Conservation (phyloP, 2,797 vertebrate species). For the Typhlichthys eigenmanni region DNA sequence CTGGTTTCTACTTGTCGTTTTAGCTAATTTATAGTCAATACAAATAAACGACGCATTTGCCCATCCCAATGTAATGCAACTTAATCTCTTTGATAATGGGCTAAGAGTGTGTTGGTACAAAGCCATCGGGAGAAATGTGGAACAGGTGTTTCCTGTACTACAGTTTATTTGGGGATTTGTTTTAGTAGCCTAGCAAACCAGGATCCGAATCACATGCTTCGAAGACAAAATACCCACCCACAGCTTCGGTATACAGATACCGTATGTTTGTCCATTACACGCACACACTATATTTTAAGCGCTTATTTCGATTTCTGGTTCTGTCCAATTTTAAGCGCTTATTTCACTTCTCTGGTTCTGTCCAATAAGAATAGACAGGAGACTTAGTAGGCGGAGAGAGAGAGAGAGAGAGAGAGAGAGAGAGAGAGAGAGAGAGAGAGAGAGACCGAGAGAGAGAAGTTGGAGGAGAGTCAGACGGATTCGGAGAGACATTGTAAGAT, state of each 20-base stretch:
- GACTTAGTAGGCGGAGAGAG: constrained; percentile 64
- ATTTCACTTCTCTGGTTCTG: constrained; percentile 41
- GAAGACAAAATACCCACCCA: too few relatives aligned
- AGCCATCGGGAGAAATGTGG: too few relatives aligned
- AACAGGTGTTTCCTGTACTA: too few relatives aligned
- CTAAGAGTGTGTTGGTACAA: too few relatives aligned
- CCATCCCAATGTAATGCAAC: not conserved
- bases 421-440: constrained; percentile 52
- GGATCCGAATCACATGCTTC: not conserved
- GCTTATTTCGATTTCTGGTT: constrained; percentile 28
- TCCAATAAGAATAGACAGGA: constrained; percentile 69
- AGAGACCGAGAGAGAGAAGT: constrained; percentile 63
- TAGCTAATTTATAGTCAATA: not conserved
- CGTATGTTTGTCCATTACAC: not conserved
- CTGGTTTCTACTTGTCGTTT: not conserved
- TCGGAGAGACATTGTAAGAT: constrained; percentile 51
- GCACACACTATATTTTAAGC: constrained; percentile 12
- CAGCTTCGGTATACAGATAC: not conserved
- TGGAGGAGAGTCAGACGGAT: constrained; percentile 69
- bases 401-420: constrained; percentile 23
- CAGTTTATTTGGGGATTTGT: too few relatives aligned
- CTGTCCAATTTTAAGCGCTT: constrained; percentile 65
- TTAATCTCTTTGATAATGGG: not conserved
- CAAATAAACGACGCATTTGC: too few relatives aligned
- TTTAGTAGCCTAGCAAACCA: not conserved